A percentile compares a stretch with the other conserved stretches of the same genome.
Conservation (phyloP, 2,113 vertebrate species). For the Myotis brandtii region DNA sequence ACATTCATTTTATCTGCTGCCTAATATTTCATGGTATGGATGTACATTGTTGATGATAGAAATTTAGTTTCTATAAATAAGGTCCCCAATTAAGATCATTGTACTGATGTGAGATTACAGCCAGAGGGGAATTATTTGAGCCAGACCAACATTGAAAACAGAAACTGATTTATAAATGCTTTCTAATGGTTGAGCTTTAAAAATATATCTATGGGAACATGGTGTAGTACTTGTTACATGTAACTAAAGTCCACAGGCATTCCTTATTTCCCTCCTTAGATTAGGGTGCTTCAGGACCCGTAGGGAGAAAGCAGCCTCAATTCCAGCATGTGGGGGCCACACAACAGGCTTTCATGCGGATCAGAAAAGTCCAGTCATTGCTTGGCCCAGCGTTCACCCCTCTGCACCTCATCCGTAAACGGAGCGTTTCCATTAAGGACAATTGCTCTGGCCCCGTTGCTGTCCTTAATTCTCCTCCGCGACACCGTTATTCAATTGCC, state of each 20-base stretch:
- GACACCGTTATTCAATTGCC: not conserved
- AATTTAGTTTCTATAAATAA: slow-evolving; percentile 25
- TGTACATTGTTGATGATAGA: not conserved
- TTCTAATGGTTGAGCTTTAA: not conserved
- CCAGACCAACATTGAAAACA: not conserved
- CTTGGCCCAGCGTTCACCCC: not conserved
- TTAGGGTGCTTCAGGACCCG: not conserved
- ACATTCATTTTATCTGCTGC: slow-evolving; percentile 17
- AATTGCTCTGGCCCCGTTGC: not conserved
- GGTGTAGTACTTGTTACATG: not conserved
- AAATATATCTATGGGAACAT: not conserved
- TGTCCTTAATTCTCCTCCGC: not conserved
- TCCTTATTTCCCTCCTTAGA: not conserved
- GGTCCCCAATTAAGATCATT: not conserved
- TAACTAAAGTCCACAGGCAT: not conserved
- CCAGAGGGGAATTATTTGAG: not conserved
- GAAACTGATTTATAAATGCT: not conserved
- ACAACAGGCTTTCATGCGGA: not conserved
- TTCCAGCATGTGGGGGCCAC: not conserved
- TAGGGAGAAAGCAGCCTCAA: not conserved
- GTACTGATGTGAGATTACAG: not conserved
- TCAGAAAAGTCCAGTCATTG: not conserved
- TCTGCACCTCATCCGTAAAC: not conserved
- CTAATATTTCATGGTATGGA: slow-evolving; percentile 5
- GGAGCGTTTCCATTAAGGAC: not conserved